These are phyloP conservation scores for Pygocentrus nattereri DNA, from an alignment of 2,797 vertebrate genomes.

Conservation along the genomic window DNA sequence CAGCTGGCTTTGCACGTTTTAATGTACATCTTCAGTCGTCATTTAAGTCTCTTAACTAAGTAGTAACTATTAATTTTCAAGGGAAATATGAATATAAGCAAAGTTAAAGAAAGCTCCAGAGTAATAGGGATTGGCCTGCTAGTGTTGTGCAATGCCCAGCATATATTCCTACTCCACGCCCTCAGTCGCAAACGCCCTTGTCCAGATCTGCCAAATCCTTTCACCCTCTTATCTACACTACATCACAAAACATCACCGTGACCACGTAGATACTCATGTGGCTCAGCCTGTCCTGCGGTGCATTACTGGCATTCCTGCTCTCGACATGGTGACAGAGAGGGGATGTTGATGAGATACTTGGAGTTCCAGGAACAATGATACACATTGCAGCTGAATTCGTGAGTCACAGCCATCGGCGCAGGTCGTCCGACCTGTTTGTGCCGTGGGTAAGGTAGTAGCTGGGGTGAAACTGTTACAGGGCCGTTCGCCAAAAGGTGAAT, in stretches of 20 bases:
- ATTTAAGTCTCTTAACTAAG: neutral
- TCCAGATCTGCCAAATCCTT: neutral
- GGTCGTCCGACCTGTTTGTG: slow-evolving; percentile 33
- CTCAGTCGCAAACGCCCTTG: slow-evolving; percentile 10
- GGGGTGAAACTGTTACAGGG: slow-evolving; percentile 15
- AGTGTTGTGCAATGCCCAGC: slow-evolving; percentile 10
- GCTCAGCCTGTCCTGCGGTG: neutral
- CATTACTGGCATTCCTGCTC: slow-evolving; percentile 70
- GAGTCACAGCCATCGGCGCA: neutral
- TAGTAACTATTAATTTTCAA: neutral
- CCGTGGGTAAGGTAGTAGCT: slow-evolving; percentile 5
- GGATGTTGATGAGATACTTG: slow-evolving; percentile 67
- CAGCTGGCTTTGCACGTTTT: no score
- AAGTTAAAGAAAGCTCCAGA: slow-evolving; percentile 3
- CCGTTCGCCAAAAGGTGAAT: neutral
- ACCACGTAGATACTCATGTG: neutral
- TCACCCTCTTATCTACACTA: slow-evolving; percentile 6
- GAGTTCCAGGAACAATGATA: slow-evolving; percentile 69
- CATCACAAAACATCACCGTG: slow-evolving; percentile 9
- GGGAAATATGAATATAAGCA: neutral
- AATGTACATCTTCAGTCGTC: neutral
- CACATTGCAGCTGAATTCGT: slow-evolving; percentile 3
- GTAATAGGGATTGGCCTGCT: slow-evolving; percentile 14
- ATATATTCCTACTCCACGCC: slow-evolving; percentile 34
- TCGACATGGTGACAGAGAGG: slow-evolving; percentile 63